Evolutionary conservation across 2,113 vertebrate species (phyloP).

Genomic region (Fregetta grallaria): DNA sequence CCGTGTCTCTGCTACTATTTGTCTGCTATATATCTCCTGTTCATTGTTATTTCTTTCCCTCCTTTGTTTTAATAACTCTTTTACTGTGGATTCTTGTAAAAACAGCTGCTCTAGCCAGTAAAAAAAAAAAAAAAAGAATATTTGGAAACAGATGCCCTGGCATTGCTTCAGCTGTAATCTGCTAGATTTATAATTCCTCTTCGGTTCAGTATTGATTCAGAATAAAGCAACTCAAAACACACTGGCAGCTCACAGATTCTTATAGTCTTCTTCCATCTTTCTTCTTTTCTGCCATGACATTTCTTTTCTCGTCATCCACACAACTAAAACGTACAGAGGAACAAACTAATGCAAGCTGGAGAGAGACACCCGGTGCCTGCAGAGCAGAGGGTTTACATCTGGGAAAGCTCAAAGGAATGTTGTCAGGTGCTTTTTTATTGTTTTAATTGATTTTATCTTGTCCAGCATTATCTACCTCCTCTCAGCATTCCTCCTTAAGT

Average conservation of each 20-base stretch:
- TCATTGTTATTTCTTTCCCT: slow-evolving; percentile 57
- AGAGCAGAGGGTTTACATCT: background rate
- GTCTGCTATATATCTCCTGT: slow-evolving; percentile 35
- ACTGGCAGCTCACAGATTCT: slow-evolving; percentile 16
- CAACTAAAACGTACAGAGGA: background rate
- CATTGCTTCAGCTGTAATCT: slow-evolving; percentile 58
- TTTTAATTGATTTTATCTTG: background rate
- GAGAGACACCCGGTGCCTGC: background rate
- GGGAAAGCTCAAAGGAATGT: background rate
- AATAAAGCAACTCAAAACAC: slow-evolving; percentile 59
- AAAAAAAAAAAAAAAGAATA: slow-evolving; percentile 27
- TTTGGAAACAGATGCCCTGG: slow-evolving; percentile 64
- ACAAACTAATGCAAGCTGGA: background rate
- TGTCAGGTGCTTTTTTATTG: background rate
- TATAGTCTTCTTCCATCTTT: background rate
- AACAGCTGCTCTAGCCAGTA: slow-evolving; percentile 66
- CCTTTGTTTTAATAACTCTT: slow-evolving; percentile 72
- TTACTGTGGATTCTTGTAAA: slow-evolving; percentile 68
- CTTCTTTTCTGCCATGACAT: background rate
- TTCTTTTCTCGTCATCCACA: background rate
- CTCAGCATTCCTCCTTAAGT: background rate
- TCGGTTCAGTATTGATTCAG: slow-evolving; percentile 61
- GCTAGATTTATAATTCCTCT: slow-evolving; percentile 63
- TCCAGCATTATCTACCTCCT: background rate
- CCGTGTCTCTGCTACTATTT: background rate